Conservation (phyloP, 2,888 invertebrate species). For the Rotaria sp. region DNA sequence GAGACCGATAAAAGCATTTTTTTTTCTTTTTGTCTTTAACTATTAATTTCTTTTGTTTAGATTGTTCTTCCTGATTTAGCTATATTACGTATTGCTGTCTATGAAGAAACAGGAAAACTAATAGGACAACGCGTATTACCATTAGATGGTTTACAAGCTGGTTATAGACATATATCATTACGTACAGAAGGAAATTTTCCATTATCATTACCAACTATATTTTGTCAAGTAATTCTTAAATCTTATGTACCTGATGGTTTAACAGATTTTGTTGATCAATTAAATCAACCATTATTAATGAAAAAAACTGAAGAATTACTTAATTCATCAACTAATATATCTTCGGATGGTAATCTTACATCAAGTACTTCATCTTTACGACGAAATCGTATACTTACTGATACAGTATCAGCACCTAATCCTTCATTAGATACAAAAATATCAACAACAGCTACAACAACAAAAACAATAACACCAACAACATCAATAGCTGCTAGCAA, state of each 20-base stretch:
- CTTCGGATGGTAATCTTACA: background rate
- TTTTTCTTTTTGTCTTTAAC: background rate
- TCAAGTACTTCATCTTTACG: background rate
- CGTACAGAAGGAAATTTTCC: slow-evolving; percentile 97
- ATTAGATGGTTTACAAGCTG: slow-evolving; percentile 86
- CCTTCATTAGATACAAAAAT: background rate
- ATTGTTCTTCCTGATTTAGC: slow-evolving; percentile 95
- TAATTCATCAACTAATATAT: background rate
- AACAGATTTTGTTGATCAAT: slow-evolving; percentile 93
- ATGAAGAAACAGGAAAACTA: slow-evolving; percentile 91
- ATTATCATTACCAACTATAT: slow-evolving; percentile 94
- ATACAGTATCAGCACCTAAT: background rate
- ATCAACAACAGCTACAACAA: background rate
- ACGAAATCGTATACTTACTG: background rate
- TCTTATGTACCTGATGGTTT: slow-evolving; percentile 99
- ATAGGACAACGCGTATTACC: slow-evolving; percentile 94
- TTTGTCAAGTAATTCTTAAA: slow-evolving; percentile 95
- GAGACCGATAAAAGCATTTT: too few species aligned
- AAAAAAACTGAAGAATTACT: background rate
- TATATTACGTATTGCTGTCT: slow-evolving; percentile 93
- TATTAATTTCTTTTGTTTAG: slow-evolving; percentile 52
- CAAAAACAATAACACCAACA: background rate
- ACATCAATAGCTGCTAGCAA: background rate
- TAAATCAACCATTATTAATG: slow-evolving; percentile 71
- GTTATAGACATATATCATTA: slow-evolving; percentile 91